Conservation (phyloP, 1,140 invertebrate species). For the Trichomalopsis sarcophagae region DNA sequence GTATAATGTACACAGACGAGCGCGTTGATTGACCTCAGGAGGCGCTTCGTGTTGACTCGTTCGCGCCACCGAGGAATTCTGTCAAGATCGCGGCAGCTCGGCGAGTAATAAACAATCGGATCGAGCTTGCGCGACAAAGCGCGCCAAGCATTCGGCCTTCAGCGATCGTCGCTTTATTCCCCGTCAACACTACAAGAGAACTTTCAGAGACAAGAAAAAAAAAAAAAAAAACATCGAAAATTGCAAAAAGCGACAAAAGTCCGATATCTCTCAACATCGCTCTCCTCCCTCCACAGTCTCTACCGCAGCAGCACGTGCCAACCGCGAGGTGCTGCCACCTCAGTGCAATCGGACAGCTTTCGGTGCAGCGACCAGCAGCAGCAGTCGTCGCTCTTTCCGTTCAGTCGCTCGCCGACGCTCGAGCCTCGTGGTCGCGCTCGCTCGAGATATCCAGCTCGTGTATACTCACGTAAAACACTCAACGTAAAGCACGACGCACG, state of each 20-base stretch:
- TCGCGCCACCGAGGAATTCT: too few species aligned
- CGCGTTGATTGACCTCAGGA: background rate
- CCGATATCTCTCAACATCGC: background rate
- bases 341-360: background rate
- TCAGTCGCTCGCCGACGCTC: constrained; percentile 47
- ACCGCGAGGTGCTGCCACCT: constrained; percentile 41
- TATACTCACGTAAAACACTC: background rate
- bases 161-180: too few species aligned
- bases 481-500: background rate
- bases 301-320: background rate
- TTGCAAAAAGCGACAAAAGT: background rate
- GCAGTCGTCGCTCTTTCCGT: background rate
- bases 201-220: too few species aligned
- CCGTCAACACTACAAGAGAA: background rate
- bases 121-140: too few species aligned
- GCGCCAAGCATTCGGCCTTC: too few species aligned
- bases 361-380: background rate
- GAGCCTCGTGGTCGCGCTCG: background rate
- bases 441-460: background rate
- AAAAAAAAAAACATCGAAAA: background rate
- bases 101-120: background rate
- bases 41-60: too few species aligned
- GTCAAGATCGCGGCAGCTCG: too few species aligned
- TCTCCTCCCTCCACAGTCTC: background rate
- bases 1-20: background rate